Evolutionary conservation across 1,140 invertebrate genomes (phyloP), one percentile per base, ranked within the genome.

Genomic region (Frieseomelitta varia): DNA sequence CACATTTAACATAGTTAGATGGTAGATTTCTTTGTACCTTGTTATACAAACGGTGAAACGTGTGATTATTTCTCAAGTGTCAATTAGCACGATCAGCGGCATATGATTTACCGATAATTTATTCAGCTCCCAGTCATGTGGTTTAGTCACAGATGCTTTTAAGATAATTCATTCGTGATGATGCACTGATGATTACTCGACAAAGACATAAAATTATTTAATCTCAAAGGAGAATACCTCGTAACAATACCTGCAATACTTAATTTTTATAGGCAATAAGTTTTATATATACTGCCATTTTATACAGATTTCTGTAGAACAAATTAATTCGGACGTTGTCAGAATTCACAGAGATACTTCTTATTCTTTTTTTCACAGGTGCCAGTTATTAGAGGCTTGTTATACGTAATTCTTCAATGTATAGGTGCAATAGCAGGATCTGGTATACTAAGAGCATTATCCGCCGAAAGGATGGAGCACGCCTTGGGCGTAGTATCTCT

Each of bases 381-480:
- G 34, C 91, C 97, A 84, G 94, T 98, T 14, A 93, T 98, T 4
- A 96, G 97, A 82, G 97, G 96, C 1, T 51, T 98, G 4, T 95
- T 99, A 11, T 99, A 99, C 94, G 95, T 98, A 17, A 93, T 98
- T n/a, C 97, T 96, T 4, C 98, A 99, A 94, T 97, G 97, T 91
- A 92, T 97, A 6, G 98, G 98, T 2, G 97, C 98, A 8, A 97
- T 98, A 27, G 96, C 97, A 1, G 98, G 98, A 47, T 98, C 98
- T 1, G 97, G 96, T 0, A 91, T 97, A 24, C 92, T 98, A 30
- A 95, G 95, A 88, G 96, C 93, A 0, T 87, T 94, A 11, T 93
- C 93, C 0, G 55, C 92, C 17, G 92, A 93, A 87, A 10, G 81
- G 90, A 81, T 94, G 95, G 84, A 95, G 93, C 24, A 88, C 21